These are phyloP conservation scores for Samia ricini DNA, from an alignment of 1,140 invertebrate genomes.

Conservation along the genomic window DNA sequence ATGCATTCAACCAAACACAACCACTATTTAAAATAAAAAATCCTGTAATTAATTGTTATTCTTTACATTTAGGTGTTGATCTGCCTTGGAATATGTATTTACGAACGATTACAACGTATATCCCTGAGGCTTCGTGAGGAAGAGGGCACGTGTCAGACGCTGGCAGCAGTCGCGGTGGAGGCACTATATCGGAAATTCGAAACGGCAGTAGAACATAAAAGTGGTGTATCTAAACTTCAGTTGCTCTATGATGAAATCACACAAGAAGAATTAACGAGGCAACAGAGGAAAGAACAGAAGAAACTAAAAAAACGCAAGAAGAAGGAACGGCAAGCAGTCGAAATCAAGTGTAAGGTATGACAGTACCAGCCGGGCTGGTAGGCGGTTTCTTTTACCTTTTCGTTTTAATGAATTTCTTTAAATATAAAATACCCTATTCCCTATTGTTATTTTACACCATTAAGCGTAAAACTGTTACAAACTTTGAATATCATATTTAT, in stretches of 20 bases:
- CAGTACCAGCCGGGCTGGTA: background rate
- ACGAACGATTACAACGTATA: slow-evolving; percentile 91
- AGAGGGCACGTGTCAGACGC: slow-evolving; percentile 93
- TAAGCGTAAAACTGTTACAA: no score
- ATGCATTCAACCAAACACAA: no score
- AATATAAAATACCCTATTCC: no score
- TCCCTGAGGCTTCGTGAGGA: slow-evolving; percentile 91
- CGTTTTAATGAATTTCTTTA: no score
- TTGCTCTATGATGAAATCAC: slow-evolving; percentile 89
- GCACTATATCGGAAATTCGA: slow-evolving; percentile 93
- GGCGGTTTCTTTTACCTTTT: no score
- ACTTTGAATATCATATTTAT: no score
- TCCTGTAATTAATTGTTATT: no score
- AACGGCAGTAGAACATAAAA: slow-evolving; percentile 92
- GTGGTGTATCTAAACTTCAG: slow-evolving; percentile 92
- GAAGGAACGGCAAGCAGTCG: slow-evolving; percentile 78
- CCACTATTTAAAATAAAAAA: no score
- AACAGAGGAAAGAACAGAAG: slow-evolving; percentile 91
- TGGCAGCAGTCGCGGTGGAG: slow-evolving; percentile 92
- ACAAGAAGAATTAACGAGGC: slow-evolving; percentile 89
- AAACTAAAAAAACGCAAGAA: slow-evolving; percentile 93
- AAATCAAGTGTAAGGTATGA: slow-evolving; percentile 65
- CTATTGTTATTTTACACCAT: no score
- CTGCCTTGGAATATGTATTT: slow-evolving; percentile 94
- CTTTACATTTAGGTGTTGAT: slow-evolving; percentile 82